phyloP scores from a whole-genome alignment of 2,113 vertebrate genomes.

The Asarcornis scutulata region DNA sequence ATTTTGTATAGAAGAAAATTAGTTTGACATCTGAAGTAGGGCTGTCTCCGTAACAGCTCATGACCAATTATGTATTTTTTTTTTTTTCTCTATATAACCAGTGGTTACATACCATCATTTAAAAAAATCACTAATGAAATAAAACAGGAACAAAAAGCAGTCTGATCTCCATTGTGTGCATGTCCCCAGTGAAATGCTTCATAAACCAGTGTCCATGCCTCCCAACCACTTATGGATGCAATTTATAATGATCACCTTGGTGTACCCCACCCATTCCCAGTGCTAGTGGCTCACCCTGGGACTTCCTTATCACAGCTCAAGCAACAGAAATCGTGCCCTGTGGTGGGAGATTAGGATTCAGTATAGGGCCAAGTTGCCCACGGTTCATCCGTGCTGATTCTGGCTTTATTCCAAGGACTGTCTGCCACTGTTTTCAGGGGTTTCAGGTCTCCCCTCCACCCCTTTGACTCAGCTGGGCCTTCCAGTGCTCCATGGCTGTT shows the following conservation, averaged over 20 bases:
- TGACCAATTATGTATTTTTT: conserved; percentile 32
- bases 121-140: not conserved
- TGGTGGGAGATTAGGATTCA: not conserved
- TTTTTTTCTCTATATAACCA: conserved; percentile 27
- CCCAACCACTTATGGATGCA: not conserved
- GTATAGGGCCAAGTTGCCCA: not conserved
- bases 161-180: not conserved
- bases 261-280: not conserved
- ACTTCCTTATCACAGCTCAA: not conserved
- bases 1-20: conserved; percentile 46
- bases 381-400: not conserved
- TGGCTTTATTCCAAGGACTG: not conserved
- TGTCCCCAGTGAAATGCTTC: not conserved
- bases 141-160: not conserved
- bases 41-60: not conserved
- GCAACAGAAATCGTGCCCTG: not conserved
- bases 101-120: not conserved
- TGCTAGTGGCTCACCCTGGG: not conserved
- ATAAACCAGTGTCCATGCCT: not conserved
- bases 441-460: conserved; percentile 24
- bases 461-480: conserved; percentile 7
- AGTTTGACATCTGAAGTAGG: conserved; percentile 44
- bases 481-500: conserved; percentile 24
- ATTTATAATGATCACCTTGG: not conserved
- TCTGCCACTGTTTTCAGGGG: not conserved